Evolutionary conservation across 2,888 invertebrate genomes (phyloP), one percentile per base, ranked within the genome.

Genomic region (Ormia ochracea): DNA sequence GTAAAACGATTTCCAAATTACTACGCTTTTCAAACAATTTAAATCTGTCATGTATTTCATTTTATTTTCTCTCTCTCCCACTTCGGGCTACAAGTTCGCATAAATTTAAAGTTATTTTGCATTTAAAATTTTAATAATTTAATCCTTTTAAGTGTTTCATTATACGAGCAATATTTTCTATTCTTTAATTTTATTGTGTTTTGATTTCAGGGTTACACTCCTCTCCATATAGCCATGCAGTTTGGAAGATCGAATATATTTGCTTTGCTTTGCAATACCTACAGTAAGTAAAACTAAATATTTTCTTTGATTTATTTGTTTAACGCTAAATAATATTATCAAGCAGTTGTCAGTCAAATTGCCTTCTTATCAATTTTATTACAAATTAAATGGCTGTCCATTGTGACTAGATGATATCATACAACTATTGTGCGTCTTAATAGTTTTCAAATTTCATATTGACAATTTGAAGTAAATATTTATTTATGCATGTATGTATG

Each of bases 141-240:
- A 86, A 86, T 86, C 86, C 75, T 73, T 81, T 81, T 73, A 58
- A 38, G 43, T 63, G 63, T 78, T 59, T n/a, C 50, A 50, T 38
- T n/a, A 28, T 36, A 28, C n/a, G 31, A 59, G 19, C 28, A 56
- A 54, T 43, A 23, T n/a, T 48, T 14, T 23, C 26, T 31, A 52
- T 14, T 45, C 3, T 65, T 63, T 21, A 70, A 31, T 73, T 28
- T 78, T 6, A 17, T 83, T 85, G 92, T 92, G 38, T n/a, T n/a
- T n/a, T n/a, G n/a, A n/a, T n/a, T n/a, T n/a, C 91, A 98, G 96
- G 98, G 98, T 26, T 98, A 98, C 90, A 98, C 98, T 78, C 95
- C 98, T 66, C 91, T 98, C 38, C 98, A 98, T 89, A 92, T 98
- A 82, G 97, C 98, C 1, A 95, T 96, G 90, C 96, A 97, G 89